Base-by-base conservation (phyloP, 2,113 vertebrate species). In the Pogonocichla stellata region DNA sequence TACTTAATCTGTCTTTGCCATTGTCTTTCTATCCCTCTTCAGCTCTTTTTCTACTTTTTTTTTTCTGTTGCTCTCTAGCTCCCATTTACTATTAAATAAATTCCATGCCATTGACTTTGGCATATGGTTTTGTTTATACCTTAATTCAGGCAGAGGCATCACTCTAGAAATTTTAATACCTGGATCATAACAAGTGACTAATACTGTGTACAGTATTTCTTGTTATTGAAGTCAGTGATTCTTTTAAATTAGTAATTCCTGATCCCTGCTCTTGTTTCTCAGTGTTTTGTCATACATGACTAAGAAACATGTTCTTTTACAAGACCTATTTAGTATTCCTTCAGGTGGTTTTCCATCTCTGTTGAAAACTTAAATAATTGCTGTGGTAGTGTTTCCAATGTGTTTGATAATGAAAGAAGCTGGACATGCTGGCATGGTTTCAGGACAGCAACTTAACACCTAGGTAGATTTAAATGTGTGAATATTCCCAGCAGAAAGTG, bases 61-160 rank as follows among this genome's bases (percentile, higher is more conserved):
- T 53, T 43, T 48, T 3, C 22, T 45, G 8, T 51, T 8, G 5
- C 6, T 77, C 11, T 60, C 53, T 60, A 28, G 14, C 18, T 53
- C 33, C 48, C 5, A 45, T 51, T 60, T 69, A 36, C 6, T 45
- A 9, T 60, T 43, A 33, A 77, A 77, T 33, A 45, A 77, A 86
- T 45, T 36, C 33, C 26, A 28, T 36, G 28, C 18, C 33, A 28
- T 33, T 69, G 72, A 60, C 28, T 60, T 60, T 0, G 0, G 33
- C 23, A 60, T 60, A 12, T 38, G 33, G 23, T 61, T 56, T 45
- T 69, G 54, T 78, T 33, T 53, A 23, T 8, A 61, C 12, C 19
- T 45, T 33, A 61, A 60, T 53, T 78, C 0, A 0, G 22, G 14
- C 18, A 69, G 22, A 51, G 33, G 2, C 18, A 60, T 45, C 12